Base-by-base conservation (phyloP, 2,113 vertebrate species). In the Carollia perspicillata region DNA sequence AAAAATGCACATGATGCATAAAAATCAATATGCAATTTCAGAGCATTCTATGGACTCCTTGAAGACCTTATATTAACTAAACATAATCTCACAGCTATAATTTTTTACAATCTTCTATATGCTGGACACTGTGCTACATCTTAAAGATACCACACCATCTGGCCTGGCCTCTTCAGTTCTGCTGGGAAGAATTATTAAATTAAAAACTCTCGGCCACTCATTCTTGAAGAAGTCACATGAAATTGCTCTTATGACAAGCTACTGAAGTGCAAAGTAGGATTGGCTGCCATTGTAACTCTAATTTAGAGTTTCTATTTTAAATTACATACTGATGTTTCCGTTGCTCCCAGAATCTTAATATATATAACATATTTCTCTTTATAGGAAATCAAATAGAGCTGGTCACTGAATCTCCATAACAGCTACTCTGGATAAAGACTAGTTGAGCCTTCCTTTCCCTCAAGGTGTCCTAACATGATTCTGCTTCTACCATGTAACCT, bases 261-360 rank as follows among this genome's bases (percentile, higher is more conserved):
- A n/a, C 22, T 94, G 11, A 69, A 65, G 69, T 86, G 84, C 23
- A 84, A 80, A 68, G 44, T 42, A 90, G 65, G 68, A 92, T 23
- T 30, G 11, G 44, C 23, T 84, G 13, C 9, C 84, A 22, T 28
- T 83, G 16, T 72, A 83, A 89, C 22, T 84, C 89, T 79, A 95
- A 93, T 75, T 93, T 72, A 96, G 12, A 33, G 23, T n/a, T 53
- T 89, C 47, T 84, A 55, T 94, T 89, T 95, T 96, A 89, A 92
- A 93, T 92, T 81, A 51, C 4, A 5, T 17, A 30, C 16, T 42
- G 11, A 65, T 83, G 30, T 68, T 86, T 92, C 77, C 23, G 78
- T 77, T 90, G 5, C 2, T 84, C 33, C 26, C 33, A 83, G 65
- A 26, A 89, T 81, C 42, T 87, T 93, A 72, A 65, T 53, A 89